Percentiles rank a stretch among this genome's conserved stretches.
phyloP scores from a whole-genome alignment of 30 jellyfish, hydroid and myxozoan species.

The Pseudorhiza aurosa region DNA sequence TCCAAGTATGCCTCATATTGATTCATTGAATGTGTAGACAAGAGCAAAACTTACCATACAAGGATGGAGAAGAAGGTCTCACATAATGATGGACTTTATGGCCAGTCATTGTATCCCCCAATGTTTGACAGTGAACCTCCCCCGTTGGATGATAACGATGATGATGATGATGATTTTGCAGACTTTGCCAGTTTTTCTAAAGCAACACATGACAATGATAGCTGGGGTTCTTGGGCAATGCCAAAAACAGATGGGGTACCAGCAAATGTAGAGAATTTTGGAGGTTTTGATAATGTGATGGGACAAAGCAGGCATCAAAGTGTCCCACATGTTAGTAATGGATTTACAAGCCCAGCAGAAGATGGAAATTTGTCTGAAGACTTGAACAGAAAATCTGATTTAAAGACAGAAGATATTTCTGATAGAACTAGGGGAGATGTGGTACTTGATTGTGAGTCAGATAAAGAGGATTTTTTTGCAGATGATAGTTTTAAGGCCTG shows the following conservation, averaged over 20 bases:
- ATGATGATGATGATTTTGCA: conserved; percentile 17
- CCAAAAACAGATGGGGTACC: background rate
- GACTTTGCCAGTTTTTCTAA: conserved; percentile 36
- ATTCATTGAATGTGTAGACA: no score
- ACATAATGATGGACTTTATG: conserved; percentile 33
- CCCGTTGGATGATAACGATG: conserved; percentile 72
- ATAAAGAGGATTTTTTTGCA: background rate
- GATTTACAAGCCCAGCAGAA: background rate
- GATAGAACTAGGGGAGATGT: background rate
- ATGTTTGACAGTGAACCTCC: conserved; percentile 84
- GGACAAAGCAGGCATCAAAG: background rate
- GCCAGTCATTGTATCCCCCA: conserved; percentile 75
- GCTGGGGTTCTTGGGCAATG: conserved; percentile 53
- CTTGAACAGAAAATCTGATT: background rate
- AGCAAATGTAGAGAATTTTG: background rate
- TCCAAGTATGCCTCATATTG: no score
- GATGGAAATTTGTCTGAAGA: no score
- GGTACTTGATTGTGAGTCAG: background rate
- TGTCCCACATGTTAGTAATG: background rate
- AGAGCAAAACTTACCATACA: no score
- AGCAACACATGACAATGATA: background rate
- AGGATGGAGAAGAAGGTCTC: conserved; percentile 11
- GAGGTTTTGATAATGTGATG: background rate
- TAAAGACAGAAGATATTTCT: background rate
- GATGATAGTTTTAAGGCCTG: no score